Conservation (phyloP, 2,888 invertebrate genomes). For the Scaptomyza reducta region DNA sequence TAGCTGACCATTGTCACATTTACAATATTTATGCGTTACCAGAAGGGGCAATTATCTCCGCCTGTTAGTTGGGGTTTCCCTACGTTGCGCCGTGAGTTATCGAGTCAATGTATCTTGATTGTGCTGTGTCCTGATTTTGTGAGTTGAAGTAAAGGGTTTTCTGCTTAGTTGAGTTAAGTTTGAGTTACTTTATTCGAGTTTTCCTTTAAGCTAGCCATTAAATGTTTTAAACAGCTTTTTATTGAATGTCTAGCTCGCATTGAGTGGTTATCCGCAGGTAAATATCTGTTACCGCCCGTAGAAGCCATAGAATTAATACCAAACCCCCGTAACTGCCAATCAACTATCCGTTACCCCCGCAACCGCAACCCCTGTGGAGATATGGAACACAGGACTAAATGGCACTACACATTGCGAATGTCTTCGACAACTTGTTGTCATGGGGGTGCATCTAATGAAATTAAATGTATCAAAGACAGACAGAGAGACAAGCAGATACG, state of each 20-base stretch:
- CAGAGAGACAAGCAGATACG: slow-evolving; percentile 28
- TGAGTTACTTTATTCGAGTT: neutral
- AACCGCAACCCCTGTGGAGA: slow-evolving; percentile 18
- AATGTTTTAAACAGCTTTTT: slow-evolving; percentile 1
- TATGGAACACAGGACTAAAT: slow-evolving; percentile 13
- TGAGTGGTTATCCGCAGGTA: slow-evolving; percentile 14
- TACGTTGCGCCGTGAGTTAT: neutral
- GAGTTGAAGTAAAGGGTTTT: neutral
- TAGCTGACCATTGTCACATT: slow-evolving; percentile 12
- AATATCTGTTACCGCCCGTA: neutral
- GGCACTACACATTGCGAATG: slow-evolving; percentile 16
- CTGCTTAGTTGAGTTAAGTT: neutral
- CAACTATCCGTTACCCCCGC: neutral
- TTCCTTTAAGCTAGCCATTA: too few relatives aligned
- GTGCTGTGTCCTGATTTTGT: neutral
- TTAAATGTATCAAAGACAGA: slow-evolving; percentile 66
- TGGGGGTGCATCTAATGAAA: slow-evolving; percentile 50
- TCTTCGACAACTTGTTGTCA: slow-evolving; percentile 35
- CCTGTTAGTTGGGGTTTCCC: slow-evolving; percentile 8
- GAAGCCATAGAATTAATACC: neutral
- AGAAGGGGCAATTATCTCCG: slow-evolving; percentile 11
- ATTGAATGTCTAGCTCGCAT: slow-evolving; percentile 9
- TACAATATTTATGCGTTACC: slow-evolving; percentile 23
- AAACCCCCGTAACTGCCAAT: neutral
- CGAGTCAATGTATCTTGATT: neutral